A percentile compares a stretch with the other conserved stretches of the same genome.
Evolutionary conservation across 1,140 invertebrate species (phyloP).

Genomic region (Teleogryllus occipitalis): DNA sequence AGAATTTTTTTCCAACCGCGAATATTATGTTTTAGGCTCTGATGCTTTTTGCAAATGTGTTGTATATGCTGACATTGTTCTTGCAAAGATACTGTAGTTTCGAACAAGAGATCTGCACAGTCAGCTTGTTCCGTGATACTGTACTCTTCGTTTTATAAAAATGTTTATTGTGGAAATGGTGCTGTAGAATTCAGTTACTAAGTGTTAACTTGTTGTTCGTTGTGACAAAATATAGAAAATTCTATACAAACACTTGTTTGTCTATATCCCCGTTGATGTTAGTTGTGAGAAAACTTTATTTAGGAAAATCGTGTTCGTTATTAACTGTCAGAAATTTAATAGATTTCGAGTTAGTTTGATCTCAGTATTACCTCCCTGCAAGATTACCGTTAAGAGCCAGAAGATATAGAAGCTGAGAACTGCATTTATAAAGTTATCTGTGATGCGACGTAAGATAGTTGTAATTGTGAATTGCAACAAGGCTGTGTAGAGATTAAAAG

Average conservation of each 20-base stretch:
- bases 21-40: no score
- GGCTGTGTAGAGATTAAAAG: not conserved
- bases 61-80: not conserved
- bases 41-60: not conserved
- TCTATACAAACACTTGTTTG: not conserved
- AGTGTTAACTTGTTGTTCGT: not conserved
- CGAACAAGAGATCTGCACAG: not conserved
- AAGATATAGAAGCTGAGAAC: not conserved
- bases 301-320: not conserved
- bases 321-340: not conserved
- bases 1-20: no score
- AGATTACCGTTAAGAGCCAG: not conserved
- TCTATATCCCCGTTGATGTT: not conserved
- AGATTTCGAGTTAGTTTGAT: not conserved
- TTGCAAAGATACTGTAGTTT: not conserved
- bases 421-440: not conserved
- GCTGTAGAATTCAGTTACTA: not conserved
- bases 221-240: not conserved
- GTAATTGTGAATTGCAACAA: not conserved
- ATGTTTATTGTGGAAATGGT: not conserved
- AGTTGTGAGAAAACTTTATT: not conserved
- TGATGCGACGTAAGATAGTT: not conserved
- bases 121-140: not conserved
- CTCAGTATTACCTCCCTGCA: not conserved
- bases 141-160: not conserved